These are phyloP conservation scores for Cheirogaleus medius DNA, from an alignment of 2,113 vertebrate genomes.

Conservation along the genomic window DNA sequence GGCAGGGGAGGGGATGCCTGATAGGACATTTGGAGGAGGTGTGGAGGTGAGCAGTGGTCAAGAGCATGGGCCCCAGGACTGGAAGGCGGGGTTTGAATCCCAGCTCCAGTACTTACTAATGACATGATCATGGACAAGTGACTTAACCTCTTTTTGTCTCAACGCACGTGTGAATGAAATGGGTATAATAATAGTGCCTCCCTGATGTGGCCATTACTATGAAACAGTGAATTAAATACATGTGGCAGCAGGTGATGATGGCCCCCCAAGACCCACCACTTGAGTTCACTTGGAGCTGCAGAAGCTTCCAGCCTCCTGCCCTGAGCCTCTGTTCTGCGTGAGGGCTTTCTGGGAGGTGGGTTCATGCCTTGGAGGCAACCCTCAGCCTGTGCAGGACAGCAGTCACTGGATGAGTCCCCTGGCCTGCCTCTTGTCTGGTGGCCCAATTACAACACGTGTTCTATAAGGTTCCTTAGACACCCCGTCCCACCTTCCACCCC, in stretches of 20 bases:
- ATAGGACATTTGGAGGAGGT: not conserved
- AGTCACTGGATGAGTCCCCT: not conserved
- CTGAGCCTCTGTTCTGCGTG: not conserved
- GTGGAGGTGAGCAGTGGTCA: not conserved
- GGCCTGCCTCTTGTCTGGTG: not conserved
- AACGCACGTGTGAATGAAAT: not conserved
- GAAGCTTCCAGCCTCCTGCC: not conserved
- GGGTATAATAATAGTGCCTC: not conserved
- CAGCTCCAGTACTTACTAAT: not conserved
- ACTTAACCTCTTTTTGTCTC: not conserved
- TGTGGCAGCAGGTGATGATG: not conserved
- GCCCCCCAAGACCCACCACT: not conserved
- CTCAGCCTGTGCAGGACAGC: not conserved
- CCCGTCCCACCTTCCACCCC: too few species aligned
- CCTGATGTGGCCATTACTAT: not conserved
- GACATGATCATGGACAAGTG: not conserved
- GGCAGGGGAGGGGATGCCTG: not conserved
- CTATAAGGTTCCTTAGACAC: not conserved
- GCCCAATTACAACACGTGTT: not conserved
- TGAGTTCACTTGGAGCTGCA: not conserved
- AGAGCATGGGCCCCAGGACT: not conserved
- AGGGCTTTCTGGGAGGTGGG: not conserved
- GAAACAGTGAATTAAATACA: not conserved
- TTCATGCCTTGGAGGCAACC: not conserved
- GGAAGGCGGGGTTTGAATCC: not conserved